Evolutionary conservation across 2,113 vertebrate genomes (phyloP).

Genomic region (Gobiocypris rarus): DNA sequence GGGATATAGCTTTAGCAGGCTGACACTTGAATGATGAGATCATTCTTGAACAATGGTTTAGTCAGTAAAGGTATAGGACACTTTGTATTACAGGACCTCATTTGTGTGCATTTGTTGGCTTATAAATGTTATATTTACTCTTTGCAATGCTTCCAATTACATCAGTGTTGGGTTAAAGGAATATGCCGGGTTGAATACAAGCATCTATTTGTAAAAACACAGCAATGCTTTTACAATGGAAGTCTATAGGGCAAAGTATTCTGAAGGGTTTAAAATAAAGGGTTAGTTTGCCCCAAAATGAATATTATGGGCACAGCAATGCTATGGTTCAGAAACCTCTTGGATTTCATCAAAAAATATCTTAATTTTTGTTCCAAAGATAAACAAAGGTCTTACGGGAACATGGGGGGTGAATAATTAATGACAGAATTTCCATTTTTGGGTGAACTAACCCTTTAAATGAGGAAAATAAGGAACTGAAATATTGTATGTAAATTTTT

Average conservation of each 20-base stretch:
- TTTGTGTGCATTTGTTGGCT: background rate
- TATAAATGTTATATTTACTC: background rate
- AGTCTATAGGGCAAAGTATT: background rate
- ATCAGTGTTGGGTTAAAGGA: background rate
- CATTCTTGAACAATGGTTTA: background rate
- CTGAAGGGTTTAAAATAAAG: background rate
- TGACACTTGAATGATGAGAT: constrained; percentile 15
- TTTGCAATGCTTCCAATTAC: background rate
- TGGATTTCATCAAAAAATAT: too few species aligned
- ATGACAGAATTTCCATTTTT: too few species aligned
- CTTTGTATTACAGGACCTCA: constrained; percentile 12
- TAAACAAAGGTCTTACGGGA: too few species aligned
- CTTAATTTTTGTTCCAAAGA: too few species aligned
- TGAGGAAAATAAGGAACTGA: background rate
- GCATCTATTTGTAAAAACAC: background rate
- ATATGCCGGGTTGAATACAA: background rate
- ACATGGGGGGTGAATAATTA: too few species aligned
- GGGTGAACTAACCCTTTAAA: background rate
- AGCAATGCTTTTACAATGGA: background rate
- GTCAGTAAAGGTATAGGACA: background rate
- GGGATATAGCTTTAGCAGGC: constrained; percentile 74
- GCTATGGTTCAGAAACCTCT: too few species aligned
- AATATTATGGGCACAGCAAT: too few species aligned
- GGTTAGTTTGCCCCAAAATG: too few species aligned
- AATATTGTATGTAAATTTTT: background rate